These are phyloP conservation scores for Botia kubotai DNA, from an alignment of 2,797 vertebrate genomes.

Conservation along the genomic window DNA sequence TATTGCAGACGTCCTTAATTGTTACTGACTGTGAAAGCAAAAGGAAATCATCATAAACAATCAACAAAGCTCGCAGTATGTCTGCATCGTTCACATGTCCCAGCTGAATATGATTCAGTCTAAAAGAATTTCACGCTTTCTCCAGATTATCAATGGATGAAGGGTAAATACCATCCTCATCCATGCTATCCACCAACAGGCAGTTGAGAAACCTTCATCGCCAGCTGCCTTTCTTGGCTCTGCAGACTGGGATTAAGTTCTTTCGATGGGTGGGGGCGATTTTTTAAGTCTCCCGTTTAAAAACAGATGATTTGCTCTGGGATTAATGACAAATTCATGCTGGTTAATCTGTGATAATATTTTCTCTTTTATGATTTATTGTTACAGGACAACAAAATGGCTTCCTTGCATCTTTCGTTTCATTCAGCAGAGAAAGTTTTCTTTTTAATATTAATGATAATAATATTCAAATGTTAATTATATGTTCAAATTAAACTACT, in stretches of 20 bases:
- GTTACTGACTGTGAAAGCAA: background rate
- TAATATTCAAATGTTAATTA: too few relatives aligned
- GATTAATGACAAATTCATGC: background rate
- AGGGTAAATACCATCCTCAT: constrained; percentile 41
- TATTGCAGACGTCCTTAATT: constrained; percentile 3
- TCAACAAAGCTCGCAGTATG: constrained; percentile 38
- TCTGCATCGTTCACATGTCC: constrained; percentile 38
- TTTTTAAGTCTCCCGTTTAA: constrained; percentile 32
- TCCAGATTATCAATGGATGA: constrained; percentile 55
- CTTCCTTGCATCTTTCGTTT: background rate
- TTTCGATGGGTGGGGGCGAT: constrained; percentile 13
- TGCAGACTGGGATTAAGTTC: constrained; percentile 36
- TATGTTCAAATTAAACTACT: too few relatives aligned
- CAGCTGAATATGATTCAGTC: constrained; percentile 39
- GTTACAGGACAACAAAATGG: constrained; percentile 6
- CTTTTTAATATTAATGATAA: too few relatives aligned
- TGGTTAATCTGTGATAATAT: background rate
- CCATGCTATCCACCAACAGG: background rate
- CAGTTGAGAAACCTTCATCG: constrained; percentile 53
- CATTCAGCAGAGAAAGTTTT: too few relatives aligned
- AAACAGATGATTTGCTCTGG: constrained; percentile 25
- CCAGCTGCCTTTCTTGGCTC: constrained; percentile 57
- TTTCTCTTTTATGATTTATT: background rate
- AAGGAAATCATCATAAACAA: constrained; percentile 27
- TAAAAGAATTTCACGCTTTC: constrained; percentile 43